Percentiles rank a stretch among this genome's conserved stretches.
phyloP scores from a whole-genome alignment of 1,140 invertebrate genomes.

The Lasaia peninsularis region DNA sequence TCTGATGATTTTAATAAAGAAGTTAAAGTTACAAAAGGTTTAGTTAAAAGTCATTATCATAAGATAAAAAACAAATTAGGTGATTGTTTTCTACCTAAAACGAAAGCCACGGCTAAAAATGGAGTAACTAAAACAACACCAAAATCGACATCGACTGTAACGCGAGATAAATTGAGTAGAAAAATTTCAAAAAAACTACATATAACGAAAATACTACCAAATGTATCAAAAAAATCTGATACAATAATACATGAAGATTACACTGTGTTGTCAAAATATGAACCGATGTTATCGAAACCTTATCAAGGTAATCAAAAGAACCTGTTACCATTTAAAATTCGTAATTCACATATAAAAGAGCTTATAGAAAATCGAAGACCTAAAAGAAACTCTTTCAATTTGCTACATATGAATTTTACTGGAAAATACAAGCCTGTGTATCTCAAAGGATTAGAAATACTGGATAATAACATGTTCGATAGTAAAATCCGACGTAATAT shows the following conservation, averaged over 20 bases:
- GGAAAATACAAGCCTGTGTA: conserved; percentile 12
- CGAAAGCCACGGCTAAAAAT: conserved; percentile 15
- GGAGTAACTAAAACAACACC: neutral
- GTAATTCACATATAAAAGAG: conserved; percentile 11
- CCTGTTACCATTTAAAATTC: conserved; percentile 26
- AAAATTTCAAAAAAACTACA: neutral
- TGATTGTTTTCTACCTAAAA: conserved; percentile 16
- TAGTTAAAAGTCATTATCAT: conserved; percentile 22
- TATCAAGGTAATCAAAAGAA: conserved; percentile 38
- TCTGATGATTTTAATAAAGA: conserved; percentile 34
- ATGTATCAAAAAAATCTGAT: conserved; percentile 18
- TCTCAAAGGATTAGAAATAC: conserved; percentile 22
- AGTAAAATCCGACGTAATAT: neutral
- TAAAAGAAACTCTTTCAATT: conserved; percentile 23
- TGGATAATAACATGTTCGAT: conserved; percentile 14
- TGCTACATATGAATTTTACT: neutral
- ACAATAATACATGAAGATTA: conserved; percentile 40
- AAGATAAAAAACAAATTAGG: conserved; percentile 19
- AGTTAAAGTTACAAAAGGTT: conserved; percentile 28
- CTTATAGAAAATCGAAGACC: conserved; percentile 15
- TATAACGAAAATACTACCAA: neutral
- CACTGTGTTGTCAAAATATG: conserved; percentile 44
- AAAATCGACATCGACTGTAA: neutral
- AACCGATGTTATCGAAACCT: conserved; percentile 43
- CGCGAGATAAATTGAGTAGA: neutral